These are phyloP conservation scores for Jaculus jaculus DNA, from an alignment of 2,113 vertebrate genomes.

Conservation along the genomic window DNA sequence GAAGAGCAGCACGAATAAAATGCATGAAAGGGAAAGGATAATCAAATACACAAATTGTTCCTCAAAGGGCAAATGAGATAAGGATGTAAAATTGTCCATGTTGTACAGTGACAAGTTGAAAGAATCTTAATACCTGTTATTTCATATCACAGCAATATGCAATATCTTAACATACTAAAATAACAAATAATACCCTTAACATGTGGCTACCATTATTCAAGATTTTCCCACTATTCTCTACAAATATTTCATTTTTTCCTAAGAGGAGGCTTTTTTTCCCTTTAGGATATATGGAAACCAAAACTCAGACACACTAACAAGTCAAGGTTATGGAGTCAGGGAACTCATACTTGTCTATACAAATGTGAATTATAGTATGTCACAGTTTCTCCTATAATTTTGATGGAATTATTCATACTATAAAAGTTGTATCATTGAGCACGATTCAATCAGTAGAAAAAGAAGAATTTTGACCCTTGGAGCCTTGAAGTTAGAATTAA, in stretches of 20 bases:
- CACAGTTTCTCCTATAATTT: neutral
- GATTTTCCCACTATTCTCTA: neutral
- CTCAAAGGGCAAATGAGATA: neutral
- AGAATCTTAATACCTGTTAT: neutral
- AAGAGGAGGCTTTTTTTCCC: neutral
- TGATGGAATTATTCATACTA: neutral
- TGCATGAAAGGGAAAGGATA: neutral
- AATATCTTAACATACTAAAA: neutral
- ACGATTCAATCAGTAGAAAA: slow-evolving; percentile 12
- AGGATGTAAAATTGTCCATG: neutral
- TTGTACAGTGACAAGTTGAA: neutral
- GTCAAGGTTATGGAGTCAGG: neutral
- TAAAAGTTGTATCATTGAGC: slow-evolving; percentile 3
- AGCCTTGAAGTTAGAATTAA: slow-evolving; percentile 7
- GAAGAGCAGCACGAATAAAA: slow-evolving; percentile 20
- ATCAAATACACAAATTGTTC: neutral
- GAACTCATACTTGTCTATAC: slow-evolving; percentile 15
- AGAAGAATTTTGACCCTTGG: neutral
- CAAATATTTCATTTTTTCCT: neutral
- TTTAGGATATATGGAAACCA: neutral
- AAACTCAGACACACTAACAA: neutral
- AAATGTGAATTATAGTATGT: slow-evolving; percentile 16
- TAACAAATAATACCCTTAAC: neutral
- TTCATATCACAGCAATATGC: slow-evolving; percentile 11
- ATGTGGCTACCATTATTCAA: neutral